A percentile compares a stretch with the other conserved stretches of the same genome.
These are phyloP conservation scores for Heterodera filipjevi DNA, from an alignment of 2,888 invertebrate species.

Conservation along the genomic window DNA sequence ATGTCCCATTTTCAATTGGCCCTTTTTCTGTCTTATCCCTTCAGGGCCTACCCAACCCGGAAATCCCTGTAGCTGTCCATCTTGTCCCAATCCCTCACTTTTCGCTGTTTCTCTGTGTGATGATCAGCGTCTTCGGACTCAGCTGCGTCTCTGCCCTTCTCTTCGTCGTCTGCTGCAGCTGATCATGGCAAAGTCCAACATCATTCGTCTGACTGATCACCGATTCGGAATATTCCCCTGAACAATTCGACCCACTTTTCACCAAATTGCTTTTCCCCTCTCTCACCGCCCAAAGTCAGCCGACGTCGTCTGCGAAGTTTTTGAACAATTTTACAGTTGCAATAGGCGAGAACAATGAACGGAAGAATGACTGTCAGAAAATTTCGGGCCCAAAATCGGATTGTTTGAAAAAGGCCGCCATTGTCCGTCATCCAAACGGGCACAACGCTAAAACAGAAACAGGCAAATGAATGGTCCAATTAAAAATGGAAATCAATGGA, in stretches of 20 bases:
- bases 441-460: constrained; percentile 36
- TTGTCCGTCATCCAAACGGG: constrained; percentile 35
- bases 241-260: neutral
- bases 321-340: constrained; percentile 49
- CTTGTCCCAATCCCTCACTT: neutral
- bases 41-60: no score
- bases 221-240: constrained; percentile 22
- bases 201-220: constrained; percentile 7
- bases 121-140: constrained; percentile 3
- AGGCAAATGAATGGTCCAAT: neutral
- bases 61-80: no score
- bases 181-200: neutral
- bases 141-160: neutral
- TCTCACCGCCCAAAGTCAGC: constrained; percentile 12
- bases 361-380: constrained; percentile 51
- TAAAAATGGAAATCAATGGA: neutral
- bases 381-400: constrained; percentile 46
- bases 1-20: neutral
- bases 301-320: constrained; percentile 37
- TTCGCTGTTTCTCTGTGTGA: neutral
- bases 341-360: constrained; percentile 51
- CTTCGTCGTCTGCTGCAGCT: neutral
- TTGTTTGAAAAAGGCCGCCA: constrained; percentile 17
- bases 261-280: neutral
- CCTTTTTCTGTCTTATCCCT: no score